Conservation (phyloP, 2,113 vertebrate species). For the Candoia aspera region DNA sequence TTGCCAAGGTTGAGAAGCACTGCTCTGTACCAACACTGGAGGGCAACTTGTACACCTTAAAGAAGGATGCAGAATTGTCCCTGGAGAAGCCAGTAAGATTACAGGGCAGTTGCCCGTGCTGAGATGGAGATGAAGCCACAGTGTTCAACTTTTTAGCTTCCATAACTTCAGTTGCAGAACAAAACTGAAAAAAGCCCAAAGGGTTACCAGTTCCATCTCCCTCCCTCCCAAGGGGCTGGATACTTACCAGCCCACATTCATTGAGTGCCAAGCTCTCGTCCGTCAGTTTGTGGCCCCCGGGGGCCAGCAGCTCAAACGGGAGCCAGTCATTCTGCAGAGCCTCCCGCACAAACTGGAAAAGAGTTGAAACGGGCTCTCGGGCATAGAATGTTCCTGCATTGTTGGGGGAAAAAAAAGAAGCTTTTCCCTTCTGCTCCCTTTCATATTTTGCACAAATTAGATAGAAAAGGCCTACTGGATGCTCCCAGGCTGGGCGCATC, state of each 20-base stretch:
- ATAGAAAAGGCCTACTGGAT: background rate
- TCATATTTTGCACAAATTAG: background rate
- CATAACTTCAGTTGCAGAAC: background rate
- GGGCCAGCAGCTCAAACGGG: constrained; percentile 89
- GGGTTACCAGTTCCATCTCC: background rate
- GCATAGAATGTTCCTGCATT: constrained; percentile 89
- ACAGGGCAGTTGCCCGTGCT: background rate
- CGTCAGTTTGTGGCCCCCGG: constrained; percentile 85
- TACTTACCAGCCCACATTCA: constrained; percentile 89
- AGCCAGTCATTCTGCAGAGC: constrained; percentile 87
- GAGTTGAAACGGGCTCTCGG: constrained; percentile 77
- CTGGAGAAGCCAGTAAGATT: no score
- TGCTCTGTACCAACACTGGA: no score
- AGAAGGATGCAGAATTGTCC: no score
- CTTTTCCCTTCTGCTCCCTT: background rate
- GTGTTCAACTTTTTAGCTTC: background rate
- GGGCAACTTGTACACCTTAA: no score
- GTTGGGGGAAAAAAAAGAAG: background rate
- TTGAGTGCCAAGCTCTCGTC: constrained; percentile 83
- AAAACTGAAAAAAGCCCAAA: no score
- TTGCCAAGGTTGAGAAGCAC: no score
- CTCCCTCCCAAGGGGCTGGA: background rate
- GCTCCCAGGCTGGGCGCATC: background rate
- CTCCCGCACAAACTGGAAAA: constrained; percentile 86
- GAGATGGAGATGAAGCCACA: background rate